Conservation (phyloP, 2,113 vertebrate species). For the Anguilla rostrata region DNA sequence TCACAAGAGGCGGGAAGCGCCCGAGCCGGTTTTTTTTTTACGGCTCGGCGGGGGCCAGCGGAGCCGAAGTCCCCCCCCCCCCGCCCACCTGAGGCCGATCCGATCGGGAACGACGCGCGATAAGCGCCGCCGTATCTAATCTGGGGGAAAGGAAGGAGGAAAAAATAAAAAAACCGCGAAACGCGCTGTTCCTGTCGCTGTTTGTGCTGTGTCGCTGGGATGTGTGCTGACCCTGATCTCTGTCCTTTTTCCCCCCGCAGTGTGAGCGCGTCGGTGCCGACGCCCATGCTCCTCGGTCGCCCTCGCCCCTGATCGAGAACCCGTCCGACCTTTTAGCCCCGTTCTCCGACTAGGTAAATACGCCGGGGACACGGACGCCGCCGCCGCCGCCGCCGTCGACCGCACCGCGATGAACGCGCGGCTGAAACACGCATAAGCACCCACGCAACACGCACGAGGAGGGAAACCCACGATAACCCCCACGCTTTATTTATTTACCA, state of each 20-base stretch:
- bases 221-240: background rate
- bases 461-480: background rate
- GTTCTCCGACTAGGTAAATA: constrained; percentile 41
- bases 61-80: constrained; percentile 24
- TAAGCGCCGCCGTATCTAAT: background rate
- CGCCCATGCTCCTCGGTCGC: constrained; percentile 18
- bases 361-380: constrained; percentile 25
- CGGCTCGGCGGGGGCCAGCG: constrained; percentile 31
- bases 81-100: background rate
- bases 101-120: background rate
- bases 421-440: background rate
- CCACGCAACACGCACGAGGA: background rate
- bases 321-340: constrained; percentile 29
- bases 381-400: background rate
- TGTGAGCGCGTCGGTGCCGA: background rate
- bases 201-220: background rate
- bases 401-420: background rate
- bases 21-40: constrained; percentile 36
- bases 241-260: constrained; percentile 5
- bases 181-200: background rate
- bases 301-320: constrained; percentile 19
- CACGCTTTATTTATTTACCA: background rate
- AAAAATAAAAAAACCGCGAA: too few species aligned
- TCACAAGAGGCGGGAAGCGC: constrained; percentile 29
- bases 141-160: background rate